Percentiles rank a stretch among this genome's conserved stretches.
phyloP scores from a whole-genome alignment of 2,797 vertebrate genomes.

The Parauchenoglanis ngamensis region DNA sequence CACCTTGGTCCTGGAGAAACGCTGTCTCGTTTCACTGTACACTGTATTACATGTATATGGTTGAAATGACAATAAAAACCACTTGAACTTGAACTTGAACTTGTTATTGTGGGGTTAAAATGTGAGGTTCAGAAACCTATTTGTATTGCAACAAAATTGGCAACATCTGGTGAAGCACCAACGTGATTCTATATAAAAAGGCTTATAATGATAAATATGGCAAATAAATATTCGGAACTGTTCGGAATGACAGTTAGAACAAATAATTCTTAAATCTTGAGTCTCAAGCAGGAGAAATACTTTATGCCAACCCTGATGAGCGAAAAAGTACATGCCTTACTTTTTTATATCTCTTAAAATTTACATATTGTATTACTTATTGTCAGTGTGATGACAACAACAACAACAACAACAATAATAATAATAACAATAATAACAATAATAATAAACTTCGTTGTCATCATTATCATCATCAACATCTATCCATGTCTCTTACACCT shows the following conservation, averaged over 20 bases:
- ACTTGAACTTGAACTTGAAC: no score
- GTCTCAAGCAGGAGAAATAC: no score
- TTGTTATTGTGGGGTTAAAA: slow-evolving; percentile 7
- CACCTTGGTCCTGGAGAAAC: no score
- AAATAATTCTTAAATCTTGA: background rate
- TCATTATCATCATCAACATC: no score
- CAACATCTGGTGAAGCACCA: background rate
- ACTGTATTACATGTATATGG: no score
- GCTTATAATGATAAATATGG: background rate
- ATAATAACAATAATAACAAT: background rate
- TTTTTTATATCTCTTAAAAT: no score
- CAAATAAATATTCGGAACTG: background rate
- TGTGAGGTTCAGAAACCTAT: background rate
- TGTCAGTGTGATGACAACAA: no score
- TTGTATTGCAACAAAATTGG: background rate
- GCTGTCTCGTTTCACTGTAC: no score
- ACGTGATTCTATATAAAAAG: background rate
- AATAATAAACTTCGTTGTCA: background rate
- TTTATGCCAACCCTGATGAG: background rate
- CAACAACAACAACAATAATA: background rate
- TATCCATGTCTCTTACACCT: background rate
- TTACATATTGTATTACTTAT: no score
- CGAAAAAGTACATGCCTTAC: background rate
- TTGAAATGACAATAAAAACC: no score
- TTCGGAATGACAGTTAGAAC: background rate